Evolutionary conservation across 2,797 vertebrate genomes (phyloP), one percentile per base, ranked within the genome.

Genomic region (Brachyalestes nurse): DNA sequence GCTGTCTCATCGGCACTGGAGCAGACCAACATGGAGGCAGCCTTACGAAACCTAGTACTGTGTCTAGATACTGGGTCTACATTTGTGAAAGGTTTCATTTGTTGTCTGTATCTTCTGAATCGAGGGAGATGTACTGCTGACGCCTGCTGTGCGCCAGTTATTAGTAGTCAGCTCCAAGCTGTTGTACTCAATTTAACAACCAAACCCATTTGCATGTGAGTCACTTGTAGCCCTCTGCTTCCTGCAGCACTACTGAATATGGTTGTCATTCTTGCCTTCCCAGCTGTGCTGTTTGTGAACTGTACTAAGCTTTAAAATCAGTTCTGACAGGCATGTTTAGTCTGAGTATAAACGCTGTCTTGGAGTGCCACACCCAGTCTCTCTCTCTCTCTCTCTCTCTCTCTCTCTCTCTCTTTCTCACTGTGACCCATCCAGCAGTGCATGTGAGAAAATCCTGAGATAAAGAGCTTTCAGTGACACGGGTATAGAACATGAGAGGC

Each of bases 401-500:
- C 51, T 58, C 9, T 40, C 53, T 72, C 25, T 71, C 13, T 67
- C 19, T 47, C 45, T 65, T 9, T 69, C 16, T 78, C 2, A 6
- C 28, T 53, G 42, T 40, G 60, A 53, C 61, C 12, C 60, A 66
- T 42, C 34, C 70, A 16, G 5, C 61, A 55, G 13, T 1, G 21
- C 61, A 57, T 47, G 62, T 10, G 49, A 38, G 51, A 34, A 38
- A 16, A 34, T 16, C 65, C 16, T n/a, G 51, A 57, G 28, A 40
- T 57, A 57, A 25, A 38, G 28, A 34, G 25, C 38, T 21, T 80
- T 74, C 12, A 58, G 21, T 49, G 45, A 90, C 87, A 86, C 90
- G 85, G 79, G 57, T 75, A 75, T 78, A 25, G 23, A 9, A 51
- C 61, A 17, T 40, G 85, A 62, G 65, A 82, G 51, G 6, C 71